A percentile compares a stretch with the other conserved stretches of the same genome.
These are phyloP conservation scores for Stenurella melanura DNA, from an alignment of 2,888 invertebrate species.

Conservation along the genomic window DNA sequence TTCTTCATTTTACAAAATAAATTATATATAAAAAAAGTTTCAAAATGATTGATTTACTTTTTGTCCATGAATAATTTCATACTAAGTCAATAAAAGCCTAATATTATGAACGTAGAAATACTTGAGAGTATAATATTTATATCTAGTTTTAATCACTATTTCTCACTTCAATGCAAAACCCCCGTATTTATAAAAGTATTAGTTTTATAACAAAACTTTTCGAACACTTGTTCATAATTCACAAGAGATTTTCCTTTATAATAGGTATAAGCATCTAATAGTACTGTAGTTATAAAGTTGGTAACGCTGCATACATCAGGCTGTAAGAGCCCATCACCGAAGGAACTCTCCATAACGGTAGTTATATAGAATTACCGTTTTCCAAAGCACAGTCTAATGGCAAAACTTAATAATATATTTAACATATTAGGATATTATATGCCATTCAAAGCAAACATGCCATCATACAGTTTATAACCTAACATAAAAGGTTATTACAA, in stretches of 20 bases:
- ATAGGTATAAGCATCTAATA: not conserved
- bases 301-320: slow-evolving; percentile 3
- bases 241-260: not conserved
- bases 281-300: slow-evolving; percentile 1
- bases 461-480: not conserved
- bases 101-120: too few species aligned
- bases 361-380: slow-evolving; percentile 6
- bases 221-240: not conserved
- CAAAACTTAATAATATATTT: slow-evolving; percentile 2
- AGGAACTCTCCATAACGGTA: not conserved
- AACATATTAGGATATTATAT: not conserved
- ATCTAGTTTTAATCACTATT: not conserved
- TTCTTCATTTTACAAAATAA: too few species aligned
- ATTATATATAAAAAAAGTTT: too few species aligned
- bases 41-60: too few species aligned
- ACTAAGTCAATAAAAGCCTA: too few species aligned
- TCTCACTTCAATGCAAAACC: not conserved
- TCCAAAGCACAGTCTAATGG: not conserved
- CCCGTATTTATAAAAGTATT: not conserved
- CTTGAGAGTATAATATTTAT: not conserved
- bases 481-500: not conserved
- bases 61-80: too few species aligned
- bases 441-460: not conserved
- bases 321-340: not conserved
- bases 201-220: not conserved